A percentile compares a stretch with the other conserved stretches of the same genome.
Conservation (phyloP, 2,797 vertebrate genomes). For the Rhynchonycteris naso region DNA sequence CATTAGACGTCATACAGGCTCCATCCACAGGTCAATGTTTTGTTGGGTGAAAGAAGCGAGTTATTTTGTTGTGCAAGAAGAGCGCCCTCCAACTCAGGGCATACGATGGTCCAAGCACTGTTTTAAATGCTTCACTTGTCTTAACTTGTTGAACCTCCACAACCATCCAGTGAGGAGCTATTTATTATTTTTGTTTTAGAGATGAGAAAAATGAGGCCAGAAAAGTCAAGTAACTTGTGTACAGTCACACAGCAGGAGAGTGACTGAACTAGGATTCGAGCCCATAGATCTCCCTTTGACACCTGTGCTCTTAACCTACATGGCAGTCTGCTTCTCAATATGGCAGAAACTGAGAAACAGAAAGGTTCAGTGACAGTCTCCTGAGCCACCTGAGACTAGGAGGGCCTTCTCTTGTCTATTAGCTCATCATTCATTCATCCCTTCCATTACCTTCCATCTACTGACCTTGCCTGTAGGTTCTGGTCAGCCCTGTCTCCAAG, state of each 20-base stretch:
- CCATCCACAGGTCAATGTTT: background rate
- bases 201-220: slow-evolving; percentile 6
- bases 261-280: background rate
- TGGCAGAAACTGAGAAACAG: background rate
- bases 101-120: background rate
- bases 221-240: background rate
- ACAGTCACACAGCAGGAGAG: background rate
- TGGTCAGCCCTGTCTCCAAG: background rate
- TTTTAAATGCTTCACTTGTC: background rate
- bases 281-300: background rate
- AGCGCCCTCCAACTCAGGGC: background rate
- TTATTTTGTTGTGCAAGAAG: background rate
- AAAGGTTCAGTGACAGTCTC: background rate
- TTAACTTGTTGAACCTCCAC: background rate
- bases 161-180: background rate
- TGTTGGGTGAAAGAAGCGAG: background rate
- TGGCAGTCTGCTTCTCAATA: background rate
- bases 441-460: background rate
- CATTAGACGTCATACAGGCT: background rate
- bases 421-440: background rate
- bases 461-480: background rate
- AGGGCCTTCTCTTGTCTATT: background rate
- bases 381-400: background rate
- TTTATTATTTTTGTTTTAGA: background rate
- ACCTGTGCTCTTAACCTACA: background rate